A percentile compares a stretch with the other conserved stretches of the same genome.
These are phyloP conservation scores for Caenorhabditis sulstoni DNA, from an alignment of 2,888 invertebrate genomes.

Conservation along the genomic window DNA sequence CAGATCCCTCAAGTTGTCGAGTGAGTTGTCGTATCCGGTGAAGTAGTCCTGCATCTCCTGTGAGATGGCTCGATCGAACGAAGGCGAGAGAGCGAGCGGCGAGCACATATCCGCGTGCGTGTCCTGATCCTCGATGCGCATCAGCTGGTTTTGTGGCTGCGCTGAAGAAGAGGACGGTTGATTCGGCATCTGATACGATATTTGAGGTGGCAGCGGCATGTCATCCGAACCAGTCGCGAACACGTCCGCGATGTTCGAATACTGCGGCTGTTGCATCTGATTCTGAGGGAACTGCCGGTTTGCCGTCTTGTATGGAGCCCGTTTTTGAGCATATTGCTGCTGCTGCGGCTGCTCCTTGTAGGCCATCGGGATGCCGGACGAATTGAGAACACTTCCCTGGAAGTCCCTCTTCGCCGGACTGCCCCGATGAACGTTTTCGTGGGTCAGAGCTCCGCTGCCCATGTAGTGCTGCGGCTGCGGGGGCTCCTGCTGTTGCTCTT, in stretches of 20 bases:
- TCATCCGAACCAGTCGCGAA: background rate
- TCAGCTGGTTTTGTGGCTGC: constrained; percentile 13
- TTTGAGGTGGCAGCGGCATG: background rate
- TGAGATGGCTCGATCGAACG: constrained; percentile 64
- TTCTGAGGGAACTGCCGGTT: background rate
- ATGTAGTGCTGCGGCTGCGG: constrained; percentile 21
- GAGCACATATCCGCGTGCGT: constrained; percentile 26
- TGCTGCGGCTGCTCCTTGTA: background rate
- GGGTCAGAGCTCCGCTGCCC: constrained; percentile 53
- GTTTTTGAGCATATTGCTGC: background rate
- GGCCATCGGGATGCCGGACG: background rate
- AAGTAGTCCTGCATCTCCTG: constrained; percentile 72
- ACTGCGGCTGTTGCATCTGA: background rate
- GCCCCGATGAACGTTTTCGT: constrained; percentile 41
- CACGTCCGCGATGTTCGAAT: no score
- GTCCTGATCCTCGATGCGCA: constrained; percentile 4
- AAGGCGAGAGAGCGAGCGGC: constrained; percentile 62
- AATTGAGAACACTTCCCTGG: constrained; percentile 9
- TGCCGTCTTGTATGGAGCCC: constrained; percentile 1
- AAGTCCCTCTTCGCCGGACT: constrained; percentile 19
- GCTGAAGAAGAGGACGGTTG: background rate
- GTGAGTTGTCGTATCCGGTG: constrained; percentile 65
- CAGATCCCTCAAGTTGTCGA: constrained; percentile 71
- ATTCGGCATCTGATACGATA: background rate
- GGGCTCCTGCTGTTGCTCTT: no score